These are phyloP conservation scores for Poecile montanus DNA, from an alignment of 2,797 vertebrate species.

Conservation along the genomic window DNA sequence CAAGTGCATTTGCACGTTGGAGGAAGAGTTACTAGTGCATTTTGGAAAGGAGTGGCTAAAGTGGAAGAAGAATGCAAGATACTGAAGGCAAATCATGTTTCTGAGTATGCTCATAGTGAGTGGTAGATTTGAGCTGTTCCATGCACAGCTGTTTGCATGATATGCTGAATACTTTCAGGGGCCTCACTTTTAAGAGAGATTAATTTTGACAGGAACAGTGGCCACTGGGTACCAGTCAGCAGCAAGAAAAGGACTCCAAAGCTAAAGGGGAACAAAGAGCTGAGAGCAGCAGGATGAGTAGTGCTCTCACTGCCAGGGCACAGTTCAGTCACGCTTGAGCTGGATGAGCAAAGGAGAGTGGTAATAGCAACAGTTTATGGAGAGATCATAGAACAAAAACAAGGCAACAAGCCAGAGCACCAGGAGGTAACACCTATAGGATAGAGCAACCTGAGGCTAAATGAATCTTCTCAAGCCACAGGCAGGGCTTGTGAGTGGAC, in stretches of 20 bases:
- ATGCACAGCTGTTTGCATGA: background rate
- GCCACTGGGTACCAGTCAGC: background rate
- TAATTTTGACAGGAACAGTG: background rate
- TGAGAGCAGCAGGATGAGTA: background rate
- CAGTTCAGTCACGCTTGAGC: background rate
- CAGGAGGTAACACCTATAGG: rapidly evolving
- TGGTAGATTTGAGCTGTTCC: background rate
- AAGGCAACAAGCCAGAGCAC: background rate
- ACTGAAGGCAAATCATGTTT: background rate
- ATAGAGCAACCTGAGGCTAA: background rate
- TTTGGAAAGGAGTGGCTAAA: background rate
- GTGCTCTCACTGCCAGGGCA: background rate
- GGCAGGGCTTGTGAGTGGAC: background rate
- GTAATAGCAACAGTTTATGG: background rate
- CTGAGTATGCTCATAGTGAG: background rate
- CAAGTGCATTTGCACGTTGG: background rate
- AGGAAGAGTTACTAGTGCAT: background rate
- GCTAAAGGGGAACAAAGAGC: background rate
- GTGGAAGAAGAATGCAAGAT: background rate
- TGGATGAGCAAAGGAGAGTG: background rate
- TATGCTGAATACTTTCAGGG: background rate
- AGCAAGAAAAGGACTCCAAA: background rate
- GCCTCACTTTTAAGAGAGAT: background rate
- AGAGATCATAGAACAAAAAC: background rate
- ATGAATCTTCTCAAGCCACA: background rate